Percentiles rank a stretch among this genome's conserved stretches.
phyloP scores from a whole-genome alignment of 2,113 vertebrate species.

The Brachyhypopomus gauderio region DNA sequence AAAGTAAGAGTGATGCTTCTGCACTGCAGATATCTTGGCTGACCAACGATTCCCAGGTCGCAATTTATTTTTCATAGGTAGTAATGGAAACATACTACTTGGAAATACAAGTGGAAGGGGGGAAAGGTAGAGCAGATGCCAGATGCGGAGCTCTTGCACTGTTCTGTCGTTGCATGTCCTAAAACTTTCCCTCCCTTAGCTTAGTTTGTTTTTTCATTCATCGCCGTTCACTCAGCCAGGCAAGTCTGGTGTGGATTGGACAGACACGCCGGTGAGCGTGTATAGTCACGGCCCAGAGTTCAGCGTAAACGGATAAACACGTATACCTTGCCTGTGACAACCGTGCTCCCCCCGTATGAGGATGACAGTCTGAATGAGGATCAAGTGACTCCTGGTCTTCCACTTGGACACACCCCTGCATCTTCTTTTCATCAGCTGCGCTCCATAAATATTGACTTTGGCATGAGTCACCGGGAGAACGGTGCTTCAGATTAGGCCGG shows the following conservation, averaged over 20 bases:
- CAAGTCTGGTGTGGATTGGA: not conserved
- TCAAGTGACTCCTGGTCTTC: slow-evolving; percentile 24
- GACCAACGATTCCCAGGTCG: slow-evolving; percentile 46
- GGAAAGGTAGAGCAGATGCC: slow-evolving; percentile 31
- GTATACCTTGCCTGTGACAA: not conserved
- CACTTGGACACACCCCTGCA: slow-evolving; percentile 17
- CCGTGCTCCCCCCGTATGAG: not conserved
- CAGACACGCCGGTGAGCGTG: slow-evolving; percentile 11
- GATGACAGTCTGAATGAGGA: slow-evolving; percentile 32
- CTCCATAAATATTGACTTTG: slow-evolving; percentile 49
- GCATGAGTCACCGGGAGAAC: slow-evolving; percentile 30
- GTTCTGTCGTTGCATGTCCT: slow-evolving; percentile 25
- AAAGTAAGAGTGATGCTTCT: slow-evolving; percentile 21
- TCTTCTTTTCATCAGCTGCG: slow-evolving; percentile 42
- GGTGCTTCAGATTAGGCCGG: slow-evolving; percentile 33
- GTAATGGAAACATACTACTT: slow-evolving; percentile 32
- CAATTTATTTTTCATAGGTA: slow-evolving; percentile 50
- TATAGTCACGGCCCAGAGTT: slow-evolving; percentile 4
- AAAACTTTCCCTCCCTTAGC: slow-evolving; percentile 28
- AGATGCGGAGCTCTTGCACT: slow-evolving; percentile 38
- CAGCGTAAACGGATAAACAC: not conserved
- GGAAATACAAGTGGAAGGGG: slow-evolving; percentile 38
- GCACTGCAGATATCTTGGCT: slow-evolving; percentile 36
- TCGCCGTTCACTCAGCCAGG: slow-evolving; percentile 5
- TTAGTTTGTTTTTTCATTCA: slow-evolving; percentile 37